Percentiles rank a stretch among this genome's conserved stretches.
phyloP scores from a whole-genome alignment of 1,140 invertebrate species.

The Polypedilum pembai region DNA sequence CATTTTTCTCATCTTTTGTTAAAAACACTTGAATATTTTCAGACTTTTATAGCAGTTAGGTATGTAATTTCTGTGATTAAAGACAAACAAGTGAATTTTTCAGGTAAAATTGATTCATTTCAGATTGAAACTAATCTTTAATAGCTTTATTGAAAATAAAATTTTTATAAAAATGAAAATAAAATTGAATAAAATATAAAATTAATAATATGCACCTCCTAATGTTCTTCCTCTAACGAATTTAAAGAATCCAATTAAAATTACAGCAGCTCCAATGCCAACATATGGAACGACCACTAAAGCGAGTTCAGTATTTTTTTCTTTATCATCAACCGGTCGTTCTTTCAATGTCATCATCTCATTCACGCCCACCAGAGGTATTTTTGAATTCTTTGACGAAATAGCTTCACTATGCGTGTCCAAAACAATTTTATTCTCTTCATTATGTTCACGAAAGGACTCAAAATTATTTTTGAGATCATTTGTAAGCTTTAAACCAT shows the following conservation, averaged over 20 bases:
- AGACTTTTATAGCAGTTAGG: too few species aligned
- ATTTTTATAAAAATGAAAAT: neutral
- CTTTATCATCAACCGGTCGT: neutral
- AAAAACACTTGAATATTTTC: neutral
- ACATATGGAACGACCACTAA: neutral
- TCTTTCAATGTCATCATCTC: neutral
- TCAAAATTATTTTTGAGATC: neutral
- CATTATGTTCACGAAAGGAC: slow-evolving; percentile 8
- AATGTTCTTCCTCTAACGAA: neutral
- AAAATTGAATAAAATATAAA: neutral
- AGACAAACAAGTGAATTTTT: too few species aligned
- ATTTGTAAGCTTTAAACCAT: neutral
- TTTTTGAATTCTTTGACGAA: slow-evolving; percentile 7
- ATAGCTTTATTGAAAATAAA: too few species aligned
- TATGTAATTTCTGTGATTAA: too few species aligned
- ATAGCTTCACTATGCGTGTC: slow-evolving; percentile 2
- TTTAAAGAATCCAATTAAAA: neutral
- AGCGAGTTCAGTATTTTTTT: neutral
- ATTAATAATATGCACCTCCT: neutral
- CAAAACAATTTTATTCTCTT: slow-evolving; percentile 25
- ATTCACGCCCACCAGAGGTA: neutral
- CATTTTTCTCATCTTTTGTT: neutral
- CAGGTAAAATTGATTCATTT: too few species aligned
- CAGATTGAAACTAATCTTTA: too few species aligned
- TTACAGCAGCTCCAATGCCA: neutral